Percentiles rank a stretch among this genome's conserved stretches.
Evolutionary conservation across 2,797 vertebrate species (phyloP).

Genomic region (Lithobates sylvaticus): DNA sequence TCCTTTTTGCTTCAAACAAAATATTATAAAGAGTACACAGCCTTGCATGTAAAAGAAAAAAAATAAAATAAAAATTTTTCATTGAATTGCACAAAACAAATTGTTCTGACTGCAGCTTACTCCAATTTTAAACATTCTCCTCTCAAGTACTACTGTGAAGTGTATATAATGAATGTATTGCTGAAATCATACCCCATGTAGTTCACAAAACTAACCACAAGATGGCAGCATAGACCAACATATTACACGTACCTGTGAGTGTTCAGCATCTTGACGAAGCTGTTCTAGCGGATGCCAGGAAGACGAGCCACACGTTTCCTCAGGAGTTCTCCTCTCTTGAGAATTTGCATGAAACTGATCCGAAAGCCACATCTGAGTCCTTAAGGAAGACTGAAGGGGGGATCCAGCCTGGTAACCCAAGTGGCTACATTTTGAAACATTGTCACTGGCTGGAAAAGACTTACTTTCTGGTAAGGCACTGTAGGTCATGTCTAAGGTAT

Average conservation of each 20-base stretch:
- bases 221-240: slow-evolving; percentile 74
- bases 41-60: too few relatives aligned
- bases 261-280: slow-evolving; percentile 73
- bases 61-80: too few relatives aligned
- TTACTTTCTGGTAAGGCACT: slow-evolving; percentile 87
- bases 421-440: slow-evolving; percentile 74
- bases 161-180: not conserved
- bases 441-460: slow-evolving; percentile 64
- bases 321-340: slow-evolving; percentile 80
- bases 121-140: too few relatives aligned
- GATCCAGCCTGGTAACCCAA: slow-evolving; percentile 80
- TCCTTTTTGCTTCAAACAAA: too few relatives aligned
- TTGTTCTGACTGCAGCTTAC: not conserved
- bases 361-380: slow-evolving; percentile 95
- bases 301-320: slow-evolving; percentile 69
- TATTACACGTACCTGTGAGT: slow-evolving; percentile 80
- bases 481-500: slow-evolving; percentile 84
- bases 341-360: slow-evolving; percentile 87
- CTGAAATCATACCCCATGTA: not conserved
- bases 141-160: not conserved
- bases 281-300: slow-evolving; percentile 80
- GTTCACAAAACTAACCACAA: slow-evolving; percentile 64
- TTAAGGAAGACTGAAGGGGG: slow-evolving; percentile 87
- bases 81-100: not conserved
- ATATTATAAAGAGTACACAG: too few relatives aligned